These are phyloP conservation scores for Heliocidaris erythrogramma DNA, from an alignment of 35 echinoderm and acorn worm species.

Conservation along the genomic window DNA sequence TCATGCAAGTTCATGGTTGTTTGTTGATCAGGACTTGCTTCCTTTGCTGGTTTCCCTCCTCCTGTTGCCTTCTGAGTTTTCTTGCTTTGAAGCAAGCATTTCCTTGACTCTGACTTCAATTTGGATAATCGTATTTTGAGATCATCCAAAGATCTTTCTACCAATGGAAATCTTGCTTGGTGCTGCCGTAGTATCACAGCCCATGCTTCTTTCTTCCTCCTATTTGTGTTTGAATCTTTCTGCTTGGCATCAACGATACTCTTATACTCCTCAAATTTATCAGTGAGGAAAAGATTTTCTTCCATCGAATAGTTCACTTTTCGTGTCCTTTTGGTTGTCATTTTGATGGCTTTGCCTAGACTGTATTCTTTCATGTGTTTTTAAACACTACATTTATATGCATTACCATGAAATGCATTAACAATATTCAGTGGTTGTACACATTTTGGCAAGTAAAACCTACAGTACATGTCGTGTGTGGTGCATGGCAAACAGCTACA, in stretches of 20 bases:
- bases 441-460: neutral
- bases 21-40: neutral
- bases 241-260: neutral
- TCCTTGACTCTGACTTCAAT: neutral
- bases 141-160: neutral
- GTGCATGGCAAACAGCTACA: too few species aligned
- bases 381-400: neutral
- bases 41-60: neutral
- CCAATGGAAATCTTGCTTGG: neutral
- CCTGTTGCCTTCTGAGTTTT: too few species aligned
- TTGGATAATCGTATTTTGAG: neutral
- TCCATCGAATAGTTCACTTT: neutral
- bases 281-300: neutral
- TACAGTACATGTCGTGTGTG: too few species aligned
- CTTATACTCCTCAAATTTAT: neutral
- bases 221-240: neutral
- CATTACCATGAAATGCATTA: neutral
- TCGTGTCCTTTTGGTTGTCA: neutral
- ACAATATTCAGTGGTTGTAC: neutral
- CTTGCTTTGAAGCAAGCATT: neutral
- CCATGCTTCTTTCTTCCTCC: neutral
- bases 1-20: neutral
- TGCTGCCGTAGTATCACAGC: neutral
- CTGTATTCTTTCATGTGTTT: too few species aligned
- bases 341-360: neutral